phyloP scores from a whole-genome alignment of 2,113 vertebrate species.

The Entomyzon cyanotis region DNA sequence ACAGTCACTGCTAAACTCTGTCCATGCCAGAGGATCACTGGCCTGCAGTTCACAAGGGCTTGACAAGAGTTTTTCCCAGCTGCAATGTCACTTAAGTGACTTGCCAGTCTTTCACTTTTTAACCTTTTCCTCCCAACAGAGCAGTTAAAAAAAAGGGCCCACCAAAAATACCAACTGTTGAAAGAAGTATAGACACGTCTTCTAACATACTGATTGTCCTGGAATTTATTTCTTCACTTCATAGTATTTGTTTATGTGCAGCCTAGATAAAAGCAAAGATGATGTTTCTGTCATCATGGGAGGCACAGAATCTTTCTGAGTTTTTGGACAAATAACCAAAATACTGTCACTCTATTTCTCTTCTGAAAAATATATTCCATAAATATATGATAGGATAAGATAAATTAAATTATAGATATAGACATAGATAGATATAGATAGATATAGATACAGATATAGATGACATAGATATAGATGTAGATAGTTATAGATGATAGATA shows the following conservation, averaged over 20 bases:
- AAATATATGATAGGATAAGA: background rate
- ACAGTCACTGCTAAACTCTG: background rate
- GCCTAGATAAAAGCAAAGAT: background rate
- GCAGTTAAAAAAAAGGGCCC: background rate
- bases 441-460: no score
- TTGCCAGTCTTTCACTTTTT: background rate
- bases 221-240: background rate
- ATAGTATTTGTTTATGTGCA: background rate
- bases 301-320: background rate
- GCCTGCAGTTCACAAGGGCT: background rate
- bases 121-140: background rate
- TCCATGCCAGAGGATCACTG: background rate
- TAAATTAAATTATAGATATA: background rate
- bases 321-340: background rate
- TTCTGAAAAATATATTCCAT: background rate
- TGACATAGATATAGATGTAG: no score
- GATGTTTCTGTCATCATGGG: background rate
- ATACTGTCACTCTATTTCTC: background rate
- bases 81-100: background rate
- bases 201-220: background rate
- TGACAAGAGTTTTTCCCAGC: background rate
- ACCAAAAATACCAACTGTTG: fast-evolving
- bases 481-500: no score
- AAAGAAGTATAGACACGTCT: background rate
- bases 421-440: background rate